Evolutionary conservation across 2,888 invertebrate genomes (phyloP).

Genomic region (Polyploca ridens): DNA sequence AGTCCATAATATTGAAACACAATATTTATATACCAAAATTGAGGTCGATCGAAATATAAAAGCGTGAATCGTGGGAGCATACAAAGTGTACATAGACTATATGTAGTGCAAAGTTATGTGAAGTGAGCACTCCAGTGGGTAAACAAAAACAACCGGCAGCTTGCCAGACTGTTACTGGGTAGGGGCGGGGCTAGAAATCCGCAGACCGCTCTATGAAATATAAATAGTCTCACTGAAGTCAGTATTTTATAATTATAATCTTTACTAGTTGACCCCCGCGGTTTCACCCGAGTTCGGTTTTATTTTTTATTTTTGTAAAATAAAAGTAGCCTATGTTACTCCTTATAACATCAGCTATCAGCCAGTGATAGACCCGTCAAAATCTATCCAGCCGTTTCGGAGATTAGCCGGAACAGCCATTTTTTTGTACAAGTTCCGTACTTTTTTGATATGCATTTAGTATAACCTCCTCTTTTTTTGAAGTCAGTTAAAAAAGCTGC

Average conservation of each 20-base stretch:
- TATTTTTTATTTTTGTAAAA: no score
- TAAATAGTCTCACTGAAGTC: background rate
- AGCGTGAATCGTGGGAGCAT: background rate
- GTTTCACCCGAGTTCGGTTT: no score
- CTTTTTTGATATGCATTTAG: no score
- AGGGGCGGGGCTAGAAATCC: background rate
- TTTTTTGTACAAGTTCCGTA: no score
- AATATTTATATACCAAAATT: background rate
- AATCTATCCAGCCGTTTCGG: no score
- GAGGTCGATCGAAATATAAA: background rate
- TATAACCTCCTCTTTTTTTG: no score
- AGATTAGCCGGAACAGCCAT: no score
- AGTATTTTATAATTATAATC: background rate
- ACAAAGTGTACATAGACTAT: background rate
- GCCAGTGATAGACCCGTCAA: no score
- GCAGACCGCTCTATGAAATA: background rate
- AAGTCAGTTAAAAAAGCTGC: no score
- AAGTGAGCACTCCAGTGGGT: constrained; percentile 38
- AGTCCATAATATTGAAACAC: background rate
- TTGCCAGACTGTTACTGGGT: constrained; percentile 5
- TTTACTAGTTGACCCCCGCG: background rate
- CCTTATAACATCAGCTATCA: no score
- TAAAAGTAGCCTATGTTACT: no score
- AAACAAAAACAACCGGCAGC: constrained; percentile 47
- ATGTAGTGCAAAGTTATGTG: background rate